phyloP scores from a whole-genome alignment of 1,140 invertebrate genomes.

The Apis dorsata region DNA sequence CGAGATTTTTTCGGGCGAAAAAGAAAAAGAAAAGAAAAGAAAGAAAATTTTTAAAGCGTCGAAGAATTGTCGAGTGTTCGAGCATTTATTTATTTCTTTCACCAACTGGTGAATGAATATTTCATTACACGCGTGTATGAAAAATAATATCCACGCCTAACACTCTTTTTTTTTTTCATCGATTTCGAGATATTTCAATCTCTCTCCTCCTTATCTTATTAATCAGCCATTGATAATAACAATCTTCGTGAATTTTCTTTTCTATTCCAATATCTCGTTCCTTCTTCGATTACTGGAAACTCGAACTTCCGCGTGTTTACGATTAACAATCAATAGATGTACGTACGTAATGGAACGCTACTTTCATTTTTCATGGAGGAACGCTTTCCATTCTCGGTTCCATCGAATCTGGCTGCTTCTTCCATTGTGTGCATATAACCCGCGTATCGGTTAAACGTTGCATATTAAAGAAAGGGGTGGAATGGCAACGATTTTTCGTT shows the following conservation, averaged over 20 bases:
- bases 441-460: neutral
- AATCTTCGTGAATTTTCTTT: neutral
- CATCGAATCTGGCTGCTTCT: conserved; percentile 1
- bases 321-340: neutral
- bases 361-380: neutral
- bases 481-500: conserved; percentile 24
- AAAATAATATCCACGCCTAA: too few species aligned
- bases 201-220: too few species aligned
- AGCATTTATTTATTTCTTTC: too few species aligned
- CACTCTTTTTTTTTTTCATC: too few species aligned
- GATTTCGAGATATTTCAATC: too few species aligned
- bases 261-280: neutral
- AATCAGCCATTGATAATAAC: too few species aligned
- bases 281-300: neutral
- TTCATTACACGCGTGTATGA: too few species aligned
- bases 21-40: too few species aligned
- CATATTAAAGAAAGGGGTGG: neutral
- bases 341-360: neutral
- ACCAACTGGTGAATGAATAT: too few species aligned
- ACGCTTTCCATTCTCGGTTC: neutral
- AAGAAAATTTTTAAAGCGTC: too few species aligned
- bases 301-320: neutral
- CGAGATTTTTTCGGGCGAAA: neutral
- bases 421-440: neutral
- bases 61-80: too few species aligned